A percentile compares a stretch with the other conserved stretches of the same genome.
These are phyloP conservation scores for Steinernema hermaphroditum DNA, from an alignment of 2,888 invertebrate species.

Conservation along the genomic window DNA sequence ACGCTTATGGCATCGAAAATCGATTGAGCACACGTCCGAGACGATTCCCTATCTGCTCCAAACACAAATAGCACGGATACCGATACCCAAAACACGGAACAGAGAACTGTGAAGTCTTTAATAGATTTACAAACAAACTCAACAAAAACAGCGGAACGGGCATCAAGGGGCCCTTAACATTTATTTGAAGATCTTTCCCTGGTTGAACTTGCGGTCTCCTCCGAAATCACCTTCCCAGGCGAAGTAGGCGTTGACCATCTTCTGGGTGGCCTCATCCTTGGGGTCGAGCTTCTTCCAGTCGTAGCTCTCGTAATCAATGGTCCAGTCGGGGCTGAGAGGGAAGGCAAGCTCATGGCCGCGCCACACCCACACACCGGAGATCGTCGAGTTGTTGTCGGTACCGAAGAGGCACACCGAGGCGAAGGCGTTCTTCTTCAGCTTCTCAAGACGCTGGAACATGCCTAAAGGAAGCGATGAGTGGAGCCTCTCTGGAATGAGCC, in stretches of 20 bases:
- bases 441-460: constrained; percentile 96
- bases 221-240: constrained; percentile 75
- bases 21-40: too few species aligned
- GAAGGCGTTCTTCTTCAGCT: constrained; percentile 94
- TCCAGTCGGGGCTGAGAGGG: constrained; percentile 70
- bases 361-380: constrained; percentile 98
- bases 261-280: constrained; percentile 75
- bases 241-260: constrained; percentile 64
- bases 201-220: constrained; percentile 91
- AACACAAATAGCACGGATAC: too few species aligned
- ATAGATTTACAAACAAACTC: too few species aligned
- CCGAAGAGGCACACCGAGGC: constrained; percentile 92
- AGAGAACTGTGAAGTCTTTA: too few species aligned
- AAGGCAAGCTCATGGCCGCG: constrained; percentile 91
- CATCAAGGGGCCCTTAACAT: background rate
- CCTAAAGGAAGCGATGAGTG: constrained; percentile 71
- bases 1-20: too few species aligned
- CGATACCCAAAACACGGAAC: too few species aligned
- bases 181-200: constrained; percentile 98
- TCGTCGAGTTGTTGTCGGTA: constrained; percentile 84
- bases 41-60: too few species aligned
- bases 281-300: constrained; percentile 90
- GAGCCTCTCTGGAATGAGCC: constrained; percentile 42
- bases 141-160: too few species aligned
- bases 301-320: constrained; percentile 92